Evolutionary conservation across 2,113 vertebrate genomes (phyloP).

Genomic region (Mugil cephalus): DNA sequence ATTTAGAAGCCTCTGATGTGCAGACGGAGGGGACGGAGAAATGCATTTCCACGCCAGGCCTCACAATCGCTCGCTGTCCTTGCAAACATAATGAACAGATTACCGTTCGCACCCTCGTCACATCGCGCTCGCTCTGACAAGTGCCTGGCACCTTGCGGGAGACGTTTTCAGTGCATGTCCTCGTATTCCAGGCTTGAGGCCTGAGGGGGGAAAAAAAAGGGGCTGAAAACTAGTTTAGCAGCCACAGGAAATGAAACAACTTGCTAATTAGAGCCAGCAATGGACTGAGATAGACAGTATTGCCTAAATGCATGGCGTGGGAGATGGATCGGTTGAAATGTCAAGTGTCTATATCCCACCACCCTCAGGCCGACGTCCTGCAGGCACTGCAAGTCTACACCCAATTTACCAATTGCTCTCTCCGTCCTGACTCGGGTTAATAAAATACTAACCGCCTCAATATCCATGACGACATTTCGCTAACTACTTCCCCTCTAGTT

Average conservation of each 20-base stretch:
- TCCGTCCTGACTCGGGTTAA: constrained; percentile 72
- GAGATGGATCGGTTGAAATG: constrained; percentile 75
- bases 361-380: constrained; percentile 69
- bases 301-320: constrained; percentile 37
- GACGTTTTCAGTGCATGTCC: constrained; percentile 30
- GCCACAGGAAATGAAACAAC: constrained; percentile 70
- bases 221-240: constrained; percentile 45
- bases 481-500: constrained; percentile 75
- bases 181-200: constrained; percentile 10
- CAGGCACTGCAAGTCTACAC: constrained; percentile 74
- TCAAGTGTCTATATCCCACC: constrained; percentile 64
- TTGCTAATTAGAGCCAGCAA: constrained; percentile 66
- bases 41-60: constrained; percentile 65
- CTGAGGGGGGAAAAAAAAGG: neutral
- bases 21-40: constrained; percentile 62
- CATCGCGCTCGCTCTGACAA: constrained; percentile 52
- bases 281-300: constrained; percentile 51
- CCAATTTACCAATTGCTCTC: constrained; percentile 75
- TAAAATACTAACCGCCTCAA: constrained; percentile 82
- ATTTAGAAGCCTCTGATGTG: constrained; percentile 77
- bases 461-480: constrained; percentile 71
- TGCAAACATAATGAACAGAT: constrained; percentile 69
- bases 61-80: constrained; percentile 59
- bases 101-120: constrained; percentile 63
- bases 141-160: constrained; percentile 54